Evolutionary conservation across 1,140 invertebrate species (phyloP), one percentile per base, ranked within the genome.

Genomic region (Arion vulgaris): DNA sequence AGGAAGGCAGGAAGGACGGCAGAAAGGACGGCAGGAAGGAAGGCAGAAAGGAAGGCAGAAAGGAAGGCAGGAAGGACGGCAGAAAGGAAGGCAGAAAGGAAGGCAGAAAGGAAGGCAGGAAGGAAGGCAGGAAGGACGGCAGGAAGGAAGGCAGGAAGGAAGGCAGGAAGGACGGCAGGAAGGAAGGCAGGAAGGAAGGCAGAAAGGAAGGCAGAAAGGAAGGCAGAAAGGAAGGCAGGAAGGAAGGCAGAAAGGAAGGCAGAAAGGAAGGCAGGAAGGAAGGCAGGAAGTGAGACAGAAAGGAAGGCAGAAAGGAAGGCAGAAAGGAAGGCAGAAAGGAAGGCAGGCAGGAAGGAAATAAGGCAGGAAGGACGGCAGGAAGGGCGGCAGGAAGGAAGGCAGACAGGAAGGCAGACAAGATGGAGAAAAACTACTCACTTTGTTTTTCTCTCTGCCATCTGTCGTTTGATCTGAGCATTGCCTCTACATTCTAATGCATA

Each of bases 371-470:
- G 5, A 57, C 9, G 53, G 53, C 15, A 57, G 26, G 53, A 9
- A 23, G 53, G 53, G 1, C 26, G 26, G 53, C 2, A 1, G 53
- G 53, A 57, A 57, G 53, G 26, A 57, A n/a, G 53, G 53, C 9
- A 57, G 19, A n/a, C 9, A 57, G 53, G 53, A 57, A 23, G 53
- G 53, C 15, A 57, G 53, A 57, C 15, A n/a, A 19, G 53, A 57
- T 15, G 53, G 53, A 57, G 23, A 23, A 23, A 57, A 45, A 45
- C n/a, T 26, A 84, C 88, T 73, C 85, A 91, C 91, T 88, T 91
- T 71, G 78, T 85, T 85, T 91, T 91, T 75, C 91, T 85, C 17
- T 92, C 91, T 41, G 91, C 89, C 80, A 91, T 86, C 68, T 89
- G 88, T 83, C 88, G 86, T 78, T 89, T 90, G 28, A 91, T 75